Evolutionary conservation across 2,888 invertebrate species (phyloP), one percentile per base, ranked within the genome.

Genomic region (Parasteatoda lunata): DNA sequence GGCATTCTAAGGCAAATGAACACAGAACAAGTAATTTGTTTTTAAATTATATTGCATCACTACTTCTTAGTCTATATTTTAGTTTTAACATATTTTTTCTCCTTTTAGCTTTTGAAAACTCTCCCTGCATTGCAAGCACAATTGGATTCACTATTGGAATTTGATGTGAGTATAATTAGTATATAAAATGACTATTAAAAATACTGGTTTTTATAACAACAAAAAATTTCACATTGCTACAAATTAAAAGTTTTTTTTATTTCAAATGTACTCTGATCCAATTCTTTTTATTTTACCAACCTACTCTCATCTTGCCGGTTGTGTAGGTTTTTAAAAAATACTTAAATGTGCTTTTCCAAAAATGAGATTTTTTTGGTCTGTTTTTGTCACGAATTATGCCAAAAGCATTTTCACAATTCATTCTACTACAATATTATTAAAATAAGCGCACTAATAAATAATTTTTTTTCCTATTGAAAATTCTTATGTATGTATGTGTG

Each of bases 1-100:
- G 99, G 99, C 52, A 96, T 98, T 86, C 93, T 99, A 89, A 94
- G 99, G 89, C 98, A 97, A 92, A 99, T 99, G 98, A 96, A 96
- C 91, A 96, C 98, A 64, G 99, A 99, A 92, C 98, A 98, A 91
- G 93, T 93, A 90, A 81, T 64, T 54, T 77, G 30, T 2, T 75
- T 65, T 73, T 45, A 45, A 48, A 49, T 48, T 77, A 51, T 48
- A 15, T 70, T 48, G 13, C 3, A 15, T 70, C 8, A n/a, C 15
- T 54, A 13, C 5, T 30, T n/a, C 45, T 64, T 48, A 5, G 51
- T n/a, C 5, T 51, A 47, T 68, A 45, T 3, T 9, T 11, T n/a
- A 66, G 54, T 47, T 77, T 70, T 5, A 70, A 52, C 54, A 11
- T 13, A 48, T 51, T 64, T 64, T 30, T 66, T 51, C 47, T 59